phyloP scores from a whole-genome alignment of 2,888 invertebrate genomes.

The Smittia sp. region DNA sequence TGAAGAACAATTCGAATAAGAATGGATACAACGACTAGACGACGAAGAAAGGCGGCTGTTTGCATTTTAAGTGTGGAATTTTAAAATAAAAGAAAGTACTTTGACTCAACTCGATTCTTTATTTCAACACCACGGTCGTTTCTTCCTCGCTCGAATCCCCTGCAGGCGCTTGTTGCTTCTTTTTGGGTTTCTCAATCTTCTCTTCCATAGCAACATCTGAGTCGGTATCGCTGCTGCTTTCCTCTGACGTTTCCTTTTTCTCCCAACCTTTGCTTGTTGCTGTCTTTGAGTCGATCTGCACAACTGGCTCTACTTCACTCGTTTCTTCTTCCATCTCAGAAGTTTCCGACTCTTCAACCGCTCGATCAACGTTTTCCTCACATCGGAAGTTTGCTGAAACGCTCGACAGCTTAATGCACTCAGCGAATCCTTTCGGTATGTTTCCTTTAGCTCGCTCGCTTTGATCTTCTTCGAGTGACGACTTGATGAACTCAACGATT shows the following conservation, averaged over 20 bases:
- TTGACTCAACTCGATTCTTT: not conserved
- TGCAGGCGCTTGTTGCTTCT: not conserved
- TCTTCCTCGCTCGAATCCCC: slow-evolving; percentile 22
- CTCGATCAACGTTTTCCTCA: slow-evolving; percentile 10
- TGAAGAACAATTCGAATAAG: slow-evolving; percentile 59
- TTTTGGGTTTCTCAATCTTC: not conserved
- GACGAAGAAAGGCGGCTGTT: not conserved
- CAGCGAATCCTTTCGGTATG: slow-evolving; percentile 1
- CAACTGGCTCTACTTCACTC: not conserved
- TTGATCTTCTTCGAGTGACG: slow-evolving; percentile 62
- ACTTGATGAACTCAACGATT: slow-evolving; percentile 69
- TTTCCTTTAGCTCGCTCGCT: slow-evolving; percentile 53
- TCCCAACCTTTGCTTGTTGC: not conserved
- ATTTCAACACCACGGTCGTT: slow-evolving; percentile 26
- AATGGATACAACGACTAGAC: slow-evolving; percentile 3
- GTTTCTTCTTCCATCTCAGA: not conserved
- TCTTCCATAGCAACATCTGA: not conserved
- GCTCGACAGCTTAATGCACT: slow-evolving; percentile 13
- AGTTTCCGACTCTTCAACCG: not conserved
- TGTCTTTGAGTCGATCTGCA: slow-evolving; percentile 1
- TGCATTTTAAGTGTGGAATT: slow-evolving; percentile 4
- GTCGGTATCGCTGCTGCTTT: not conserved
- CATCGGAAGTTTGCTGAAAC: not conserved
- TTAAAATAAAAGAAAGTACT: not conserved
- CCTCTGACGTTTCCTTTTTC: not conserved